Percentiles rank a stretch among this genome's conserved stretches.
These are phyloP conservation scores for Gymnosoma rotundatum DNA, from an alignment of 2,888 invertebrate species.

Conservation along the genomic window DNA sequence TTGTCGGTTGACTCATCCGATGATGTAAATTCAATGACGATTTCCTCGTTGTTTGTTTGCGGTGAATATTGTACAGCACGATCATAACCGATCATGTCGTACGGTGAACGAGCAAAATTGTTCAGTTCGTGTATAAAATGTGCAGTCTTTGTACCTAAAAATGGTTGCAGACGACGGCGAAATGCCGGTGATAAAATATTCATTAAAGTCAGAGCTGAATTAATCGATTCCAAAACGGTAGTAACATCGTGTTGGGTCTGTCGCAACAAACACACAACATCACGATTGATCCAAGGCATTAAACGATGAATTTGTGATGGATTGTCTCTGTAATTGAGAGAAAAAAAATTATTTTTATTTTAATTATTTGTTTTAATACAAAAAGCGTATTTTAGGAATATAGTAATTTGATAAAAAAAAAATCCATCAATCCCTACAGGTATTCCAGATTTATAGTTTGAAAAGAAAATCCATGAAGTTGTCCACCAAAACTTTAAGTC, in stretches of 20 bases:
- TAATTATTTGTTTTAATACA: too few species aligned
- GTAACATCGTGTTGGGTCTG: slow-evolving; percentile 85
- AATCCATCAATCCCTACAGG: too few species aligned
- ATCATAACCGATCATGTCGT: slow-evolving; percentile 93
- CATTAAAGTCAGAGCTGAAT: slow-evolving; percentile 86
- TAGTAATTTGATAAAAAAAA: too few species aligned
- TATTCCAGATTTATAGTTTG: too few species aligned
- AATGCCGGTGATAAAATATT: slow-evolving; percentile 86
- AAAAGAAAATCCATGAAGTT: too few species aligned
- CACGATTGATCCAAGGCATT: slow-evolving; percentile 94
- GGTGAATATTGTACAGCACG: slow-evolving; percentile 87
- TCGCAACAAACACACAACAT: slow-evolving; percentile 87
- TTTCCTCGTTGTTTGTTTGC: slow-evolving; percentile 78
- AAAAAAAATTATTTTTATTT: not conserved
- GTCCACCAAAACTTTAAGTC: too few species aligned
- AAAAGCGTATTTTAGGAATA: too few species aligned
- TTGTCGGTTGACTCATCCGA: slow-evolving; percentile 76
- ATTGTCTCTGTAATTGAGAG: slow-evolving; percentile 85
- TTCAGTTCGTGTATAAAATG: slow-evolving; percentile 96
- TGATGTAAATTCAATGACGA: slow-evolving; percentile 78
- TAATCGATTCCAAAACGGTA: slow-evolving; percentile 87
- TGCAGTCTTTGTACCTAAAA: slow-evolving; percentile 87
- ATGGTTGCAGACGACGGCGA: slow-evolving; percentile 86
- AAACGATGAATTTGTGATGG: slow-evolving; percentile 91
- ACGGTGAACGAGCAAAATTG: slow-evolving; percentile 93